phyloP scores from a whole-genome alignment of 2,113 vertebrate genomes.

The Xenus cinereus region DNA sequence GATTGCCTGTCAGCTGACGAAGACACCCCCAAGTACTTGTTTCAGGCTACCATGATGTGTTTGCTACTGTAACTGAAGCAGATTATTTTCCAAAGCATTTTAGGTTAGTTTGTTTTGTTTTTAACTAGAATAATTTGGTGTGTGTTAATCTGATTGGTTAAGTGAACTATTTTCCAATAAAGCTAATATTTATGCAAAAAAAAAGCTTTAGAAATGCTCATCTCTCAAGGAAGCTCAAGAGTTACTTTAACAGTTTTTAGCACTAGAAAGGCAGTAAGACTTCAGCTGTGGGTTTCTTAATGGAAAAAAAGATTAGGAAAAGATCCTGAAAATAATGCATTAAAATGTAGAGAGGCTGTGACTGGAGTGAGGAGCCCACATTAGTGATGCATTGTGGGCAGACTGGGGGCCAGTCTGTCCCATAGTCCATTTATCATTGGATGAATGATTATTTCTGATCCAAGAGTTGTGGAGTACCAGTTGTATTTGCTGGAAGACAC shows the following conservation, averaged over 20 bases:
- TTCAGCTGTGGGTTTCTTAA: not conserved
- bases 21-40: conserved; percentile 23
- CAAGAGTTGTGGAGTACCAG: not conserved
- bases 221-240: conserved; percentile 35
- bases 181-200: conserved; percentile 66
- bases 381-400: not conserved
- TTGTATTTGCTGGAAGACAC: not conserved
- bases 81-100: conserved; percentile 59
- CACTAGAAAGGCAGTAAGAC: not conserved
- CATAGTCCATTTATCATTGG: accelerated
- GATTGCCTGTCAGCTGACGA: conserved; percentile 21
- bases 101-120: conserved; percentile 22
- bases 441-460: not conserved
- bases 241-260: not conserved
- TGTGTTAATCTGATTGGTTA: conserved; percentile 59
- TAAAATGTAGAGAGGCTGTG: not conserved
- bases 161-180: conserved; percentile 68
- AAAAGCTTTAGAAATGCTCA: conserved; percentile 42
- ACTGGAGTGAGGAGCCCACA: not conserved
- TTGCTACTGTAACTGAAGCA: conserved; percentile 62
- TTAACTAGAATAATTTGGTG: conserved; percentile 51
- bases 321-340: not conserved
- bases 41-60: conserved; percentile 52
- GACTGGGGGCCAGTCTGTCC: not conserved
- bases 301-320: not conserved